Conservation (phyloP, 2,888 invertebrate species). For the Byasa hedistus region DNA sequence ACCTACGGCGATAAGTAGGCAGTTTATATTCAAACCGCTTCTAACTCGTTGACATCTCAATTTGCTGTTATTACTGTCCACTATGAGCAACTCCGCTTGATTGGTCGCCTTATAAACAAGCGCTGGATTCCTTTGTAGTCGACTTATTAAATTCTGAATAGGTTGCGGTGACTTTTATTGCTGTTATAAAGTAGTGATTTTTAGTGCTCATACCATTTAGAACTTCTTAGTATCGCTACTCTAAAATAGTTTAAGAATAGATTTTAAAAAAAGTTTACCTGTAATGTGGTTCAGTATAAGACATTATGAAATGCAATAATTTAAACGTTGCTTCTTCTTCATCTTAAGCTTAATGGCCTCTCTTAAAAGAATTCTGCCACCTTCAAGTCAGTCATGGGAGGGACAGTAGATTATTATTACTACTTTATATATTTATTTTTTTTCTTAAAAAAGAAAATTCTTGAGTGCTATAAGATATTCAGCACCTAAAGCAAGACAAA, state of each 20-base stretch:
- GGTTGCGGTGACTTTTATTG: constrained; percentile 22
- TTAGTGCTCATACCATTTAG: constrained; percentile 8
- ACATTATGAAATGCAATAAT: not conserved
- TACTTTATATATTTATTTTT: no score
- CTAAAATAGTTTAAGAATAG: not conserved
- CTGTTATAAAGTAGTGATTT: constrained; percentile 15
- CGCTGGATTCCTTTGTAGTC: constrained; percentile 25
- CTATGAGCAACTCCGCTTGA: constrained; percentile 36
- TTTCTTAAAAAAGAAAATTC: no score
- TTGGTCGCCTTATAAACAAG: constrained; percentile 33
- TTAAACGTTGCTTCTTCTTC: no score
- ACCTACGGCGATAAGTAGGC: constrained; percentile 58
- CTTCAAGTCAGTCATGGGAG: no score
- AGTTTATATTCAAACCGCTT: constrained; percentile 65
- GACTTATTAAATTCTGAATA: constrained; percentile 23
- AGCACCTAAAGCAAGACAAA: no score
- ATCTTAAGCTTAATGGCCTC: no score
- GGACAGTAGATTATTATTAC: no score
- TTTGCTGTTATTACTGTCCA: constrained; percentile 50
- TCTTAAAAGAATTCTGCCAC: no score
- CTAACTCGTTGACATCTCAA: constrained; percentile 67
- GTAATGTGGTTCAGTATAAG: not conserved
- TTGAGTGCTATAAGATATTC: no score
- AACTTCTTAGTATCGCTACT: constrained; percentile 7
- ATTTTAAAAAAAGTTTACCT: not conserved